These are phyloP conservation scores for Betta splendens DNA, from an alignment of 2,797 vertebrate species.

Conservation along the genomic window DNA sequence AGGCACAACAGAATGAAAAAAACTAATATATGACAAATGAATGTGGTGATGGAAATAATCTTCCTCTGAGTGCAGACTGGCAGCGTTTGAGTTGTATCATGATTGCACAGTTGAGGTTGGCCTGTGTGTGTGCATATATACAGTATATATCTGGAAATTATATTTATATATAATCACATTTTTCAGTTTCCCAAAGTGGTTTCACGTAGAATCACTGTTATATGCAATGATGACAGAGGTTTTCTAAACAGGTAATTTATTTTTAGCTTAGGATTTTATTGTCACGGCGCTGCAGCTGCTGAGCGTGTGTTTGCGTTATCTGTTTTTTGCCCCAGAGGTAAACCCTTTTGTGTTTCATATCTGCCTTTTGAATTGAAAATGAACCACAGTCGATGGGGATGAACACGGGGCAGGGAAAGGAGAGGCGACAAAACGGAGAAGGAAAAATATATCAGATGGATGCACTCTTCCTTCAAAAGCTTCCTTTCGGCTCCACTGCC, in stretches of 20 bases:
- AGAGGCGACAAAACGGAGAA: background rate
- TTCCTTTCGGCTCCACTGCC: too few species aligned
- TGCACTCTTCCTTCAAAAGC: slow-evolving; percentile 9
- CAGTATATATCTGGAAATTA: too few species aligned
- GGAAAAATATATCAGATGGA: slow-evolving; percentile 12
- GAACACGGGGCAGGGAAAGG: slow-evolving; percentile 5
- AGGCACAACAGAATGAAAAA: background rate
- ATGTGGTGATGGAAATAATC: too few species aligned
- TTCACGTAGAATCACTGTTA: slow-evolving; percentile 4
- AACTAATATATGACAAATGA: background rate
- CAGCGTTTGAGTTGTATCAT: background rate
- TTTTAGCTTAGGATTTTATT: slow-evolving; percentile 7
- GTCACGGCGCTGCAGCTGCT: background rate
- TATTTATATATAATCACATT: slow-evolving; percentile 5
- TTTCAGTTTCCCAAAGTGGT: slow-evolving; percentile 9
- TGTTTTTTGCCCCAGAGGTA: slow-evolving; percentile 16
- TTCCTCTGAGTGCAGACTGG: background rate
- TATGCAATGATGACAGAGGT: background rate
- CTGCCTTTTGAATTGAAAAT: slow-evolving; percentile 24
- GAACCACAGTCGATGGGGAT: slow-evolving; percentile 1
- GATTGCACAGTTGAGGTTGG: background rate
- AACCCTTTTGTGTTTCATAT: slow-evolving; percentile 19
- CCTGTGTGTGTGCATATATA: too few species aligned
- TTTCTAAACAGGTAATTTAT: background rate
- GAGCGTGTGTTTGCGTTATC: background rate